These are phyloP conservation scores for Naja naja DNA, from an alignment of 2,113 vertebrate genomes.

Conservation along the genomic window DNA sequence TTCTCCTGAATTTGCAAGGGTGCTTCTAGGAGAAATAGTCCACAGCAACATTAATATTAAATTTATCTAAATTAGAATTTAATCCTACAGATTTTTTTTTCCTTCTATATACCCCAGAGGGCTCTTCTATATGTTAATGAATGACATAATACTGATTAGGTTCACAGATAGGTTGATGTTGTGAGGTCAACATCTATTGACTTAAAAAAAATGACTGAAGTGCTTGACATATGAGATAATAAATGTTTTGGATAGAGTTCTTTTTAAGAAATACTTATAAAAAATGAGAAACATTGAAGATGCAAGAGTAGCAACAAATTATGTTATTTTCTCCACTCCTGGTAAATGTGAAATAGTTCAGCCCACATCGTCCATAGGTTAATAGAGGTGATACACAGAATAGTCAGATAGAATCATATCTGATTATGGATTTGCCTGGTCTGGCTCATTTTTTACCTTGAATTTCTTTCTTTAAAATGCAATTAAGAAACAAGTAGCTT, in stretches of 20 bases:
- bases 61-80: constrained; percentile 71
- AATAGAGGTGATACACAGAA: constrained; percentile 50
- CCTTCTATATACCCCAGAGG: constrained; percentile 58
- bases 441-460: constrained; percentile 28
- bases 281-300: constrained; percentile 62
- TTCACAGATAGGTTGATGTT: constrained; percentile 60
- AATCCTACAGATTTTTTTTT: constrained; percentile 68
- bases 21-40: constrained; percentile 58
- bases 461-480: constrained; percentile 46
- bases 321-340: constrained; percentile 2
- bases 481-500: constrained; percentile 66
- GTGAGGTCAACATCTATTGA: constrained; percentile 70
- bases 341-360: constrained; percentile 27
- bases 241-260: constrained; percentile 55
- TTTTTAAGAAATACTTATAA: constrained; percentile 52
- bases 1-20: constrained; percentile 61
- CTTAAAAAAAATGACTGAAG: constrained; percentile 57
- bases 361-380: constrained; percentile 43
- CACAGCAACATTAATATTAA: constrained; percentile 69
- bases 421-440: constrained; percentile 49
- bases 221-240: constrained; percentile 65
- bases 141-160: constrained; percentile 67
- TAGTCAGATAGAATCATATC: constrained; percentile 45
- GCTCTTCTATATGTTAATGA: constrained; percentile 59
- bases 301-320: constrained; percentile 45